These are phyloP conservation scores for Scomberomorus guttatus DNA, from an alignment of 2,797 vertebrate species.

Conservation along the genomic window DNA sequence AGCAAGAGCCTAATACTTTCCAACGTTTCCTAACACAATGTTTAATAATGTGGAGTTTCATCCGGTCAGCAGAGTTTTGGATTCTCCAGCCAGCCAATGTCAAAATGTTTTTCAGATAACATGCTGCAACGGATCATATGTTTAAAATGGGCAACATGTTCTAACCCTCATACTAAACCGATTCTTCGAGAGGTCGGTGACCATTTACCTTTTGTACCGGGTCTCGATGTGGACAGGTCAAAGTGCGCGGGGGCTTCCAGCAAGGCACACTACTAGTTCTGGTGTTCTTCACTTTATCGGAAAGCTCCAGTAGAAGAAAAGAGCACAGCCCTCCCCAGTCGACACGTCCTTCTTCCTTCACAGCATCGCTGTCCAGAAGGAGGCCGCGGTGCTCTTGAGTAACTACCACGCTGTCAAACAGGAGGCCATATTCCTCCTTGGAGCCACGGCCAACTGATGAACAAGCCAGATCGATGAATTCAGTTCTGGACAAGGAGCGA, in stretches of 20 bases:
- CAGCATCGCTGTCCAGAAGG: conserved; percentile 82
- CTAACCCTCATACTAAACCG: conserved; percentile 11
- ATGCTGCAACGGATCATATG: conserved; percentile 20
- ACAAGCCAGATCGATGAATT: conserved; percentile 82
- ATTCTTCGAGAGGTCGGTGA: conserved; percentile 2
- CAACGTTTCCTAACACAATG: conserved; percentile 55
- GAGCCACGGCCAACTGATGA: conserved; percentile 78
- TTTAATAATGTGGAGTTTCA: conserved; percentile 74
- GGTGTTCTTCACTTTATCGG: conserved; percentile 85
- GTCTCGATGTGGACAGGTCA: conserved; percentile 87
- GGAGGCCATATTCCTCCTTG: conserved; percentile 85
- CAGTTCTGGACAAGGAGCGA: conserved; percentile 79
- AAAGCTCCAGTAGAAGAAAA: conserved; percentile 87
- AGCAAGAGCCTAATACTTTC: conserved; percentile 68
- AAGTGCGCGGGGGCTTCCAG: conserved; percentile 84
- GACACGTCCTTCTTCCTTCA: conserved; percentile 82
- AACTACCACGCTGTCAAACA: conserved; percentile 87
- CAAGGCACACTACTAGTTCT: conserved; percentile 73
- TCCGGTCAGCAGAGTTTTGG: conserved; percentile 68
- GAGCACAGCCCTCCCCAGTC: conserved; percentile 87
- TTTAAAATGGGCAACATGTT: conserved; percentile 37
- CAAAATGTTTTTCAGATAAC: conserved; percentile 54
- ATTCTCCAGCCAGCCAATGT: conserved; percentile 48
- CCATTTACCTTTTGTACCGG: conserved; percentile 84
- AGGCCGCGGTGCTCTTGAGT: conserved; percentile 65